Conservation (phyloP, 2,888 invertebrate species). For the Drosophila aldrichi region DNA sequence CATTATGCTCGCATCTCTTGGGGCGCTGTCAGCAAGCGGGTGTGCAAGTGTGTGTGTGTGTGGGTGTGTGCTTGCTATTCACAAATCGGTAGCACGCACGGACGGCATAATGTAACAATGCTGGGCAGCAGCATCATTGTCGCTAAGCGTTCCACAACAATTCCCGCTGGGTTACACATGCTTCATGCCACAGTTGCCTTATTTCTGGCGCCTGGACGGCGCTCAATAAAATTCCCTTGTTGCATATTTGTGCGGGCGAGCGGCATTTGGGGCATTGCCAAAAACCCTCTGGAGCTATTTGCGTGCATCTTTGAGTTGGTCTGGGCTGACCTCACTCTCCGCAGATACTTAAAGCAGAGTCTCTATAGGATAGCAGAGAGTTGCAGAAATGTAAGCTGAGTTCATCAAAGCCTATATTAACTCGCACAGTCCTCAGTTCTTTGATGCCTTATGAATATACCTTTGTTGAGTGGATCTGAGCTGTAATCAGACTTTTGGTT, state of each 20-base stretch:
- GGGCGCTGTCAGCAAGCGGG: conserved; percentile 47
- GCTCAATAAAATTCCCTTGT: conserved; percentile 55
- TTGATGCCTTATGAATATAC: not conserved
- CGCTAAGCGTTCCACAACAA: conserved; percentile 25
- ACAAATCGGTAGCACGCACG: conserved; percentile 76
- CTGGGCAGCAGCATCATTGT: conserved; percentile 37
- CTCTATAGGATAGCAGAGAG: not conserved
- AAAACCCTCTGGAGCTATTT: conserved; percentile 54
- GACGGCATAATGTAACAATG: conserved; percentile 54
- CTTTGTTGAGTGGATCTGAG: not conserved
- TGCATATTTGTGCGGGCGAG: conserved; percentile 68
- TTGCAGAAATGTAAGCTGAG: not conserved
- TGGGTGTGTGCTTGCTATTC: conserved; percentile 42
- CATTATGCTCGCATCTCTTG: conserved; percentile 69
- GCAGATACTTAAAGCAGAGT: conserved; percentile 21
- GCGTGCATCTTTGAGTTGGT: conserved; percentile 53
- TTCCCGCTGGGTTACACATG: conserved; percentile 56
- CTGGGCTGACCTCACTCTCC: not conserved
- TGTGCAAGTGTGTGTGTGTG: conserved; percentile 17
- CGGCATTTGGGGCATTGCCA: conserved; percentile 73
- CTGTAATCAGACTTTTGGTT: not conserved
- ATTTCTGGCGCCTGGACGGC: conserved; percentile 32
- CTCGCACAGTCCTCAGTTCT: not conserved
- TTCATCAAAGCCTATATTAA: not conserved
- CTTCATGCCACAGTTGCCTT: conserved; percentile 52